Evolutionary conservation across 1,140 invertebrate genomes (phyloP).

Genomic region (Chironomus tepperi): DNA sequence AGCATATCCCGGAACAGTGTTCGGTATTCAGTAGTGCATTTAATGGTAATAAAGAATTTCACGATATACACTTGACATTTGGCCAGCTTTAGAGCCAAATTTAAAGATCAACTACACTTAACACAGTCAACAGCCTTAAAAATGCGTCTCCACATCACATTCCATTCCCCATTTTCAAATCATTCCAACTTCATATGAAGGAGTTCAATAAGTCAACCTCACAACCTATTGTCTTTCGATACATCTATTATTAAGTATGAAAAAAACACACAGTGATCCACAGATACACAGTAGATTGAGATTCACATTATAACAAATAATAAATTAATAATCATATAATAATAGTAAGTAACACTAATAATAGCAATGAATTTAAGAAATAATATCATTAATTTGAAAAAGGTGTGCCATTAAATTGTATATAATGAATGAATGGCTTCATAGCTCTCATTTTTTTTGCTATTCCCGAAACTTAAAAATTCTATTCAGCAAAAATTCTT

Average conservation of each 20-base stretch:
- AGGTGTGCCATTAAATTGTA: constrained; percentile 3
- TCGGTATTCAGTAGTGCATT: too few species aligned
- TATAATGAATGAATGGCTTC: not conserved
- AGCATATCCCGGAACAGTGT: too few species aligned
- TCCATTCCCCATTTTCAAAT: too few species aligned
- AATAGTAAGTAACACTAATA: not conserved
- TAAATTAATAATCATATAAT: not conserved
- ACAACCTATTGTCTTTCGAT: not conserved
- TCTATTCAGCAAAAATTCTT: constrained; percentile 9
- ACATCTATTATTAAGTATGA: not conserved
- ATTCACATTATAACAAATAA: too few species aligned
- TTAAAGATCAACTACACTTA: too few species aligned
- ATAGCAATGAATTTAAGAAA: not conserved
- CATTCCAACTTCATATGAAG: too few species aligned
- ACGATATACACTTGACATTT: too few species aligned
- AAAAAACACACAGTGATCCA: not conserved
- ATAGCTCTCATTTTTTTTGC: not conserved
- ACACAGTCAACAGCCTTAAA: too few species aligned
- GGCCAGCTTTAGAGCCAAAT: too few species aligned
- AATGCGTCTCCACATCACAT: too few species aligned
- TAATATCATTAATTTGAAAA: constrained; percentile 14
- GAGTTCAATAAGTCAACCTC: not conserved
- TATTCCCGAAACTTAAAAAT: not conserved
- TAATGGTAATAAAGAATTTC: too few species aligned
- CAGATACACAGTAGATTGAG: too few species aligned